Evolutionary conservation across 30 jellyfish, hydroid and myxozoan species (phyloP).

Genomic region (Cassiopea andromeda): DNA sequence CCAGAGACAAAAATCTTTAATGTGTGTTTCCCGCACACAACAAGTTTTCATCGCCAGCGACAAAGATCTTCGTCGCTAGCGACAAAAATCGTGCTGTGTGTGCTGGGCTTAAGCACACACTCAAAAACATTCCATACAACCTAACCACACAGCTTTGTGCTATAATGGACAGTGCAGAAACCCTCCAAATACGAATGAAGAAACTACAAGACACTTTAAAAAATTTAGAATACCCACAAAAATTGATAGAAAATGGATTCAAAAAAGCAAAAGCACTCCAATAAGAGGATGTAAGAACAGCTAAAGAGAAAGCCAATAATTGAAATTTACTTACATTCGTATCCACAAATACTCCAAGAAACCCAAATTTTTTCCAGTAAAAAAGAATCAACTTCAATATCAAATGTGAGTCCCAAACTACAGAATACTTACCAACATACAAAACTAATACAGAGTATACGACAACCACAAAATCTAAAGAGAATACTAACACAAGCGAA

Average conservation of each 20-base stretch:
- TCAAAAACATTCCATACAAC: too few species aligned
- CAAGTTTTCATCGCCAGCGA: slow-evolving; percentile 13
- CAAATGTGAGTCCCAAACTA: slow-evolving; percentile 22
- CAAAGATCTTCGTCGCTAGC: slow-evolving; percentile 7
- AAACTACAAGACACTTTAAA: too few species aligned
- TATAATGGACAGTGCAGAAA: too few species aligned
- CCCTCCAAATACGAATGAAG: too few species aligned
- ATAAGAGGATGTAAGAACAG: too few species aligned
- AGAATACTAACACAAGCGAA: slow-evolving; percentile 17
- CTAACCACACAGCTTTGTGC: too few species aligned
- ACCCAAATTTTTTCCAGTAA: slow-evolving; percentile 5
- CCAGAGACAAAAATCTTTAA: slow-evolving; percentile 7
- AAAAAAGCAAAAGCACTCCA: too few species aligned
- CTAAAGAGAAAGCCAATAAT: too few species aligned
- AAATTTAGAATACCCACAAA: too few species aligned
- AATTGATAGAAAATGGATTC: too few species aligned
- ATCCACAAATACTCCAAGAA: slow-evolving; percentile 19
- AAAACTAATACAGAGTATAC: slow-evolving; percentile 25
- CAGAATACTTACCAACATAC: neutral
- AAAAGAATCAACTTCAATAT: slow-evolving; percentile 37
- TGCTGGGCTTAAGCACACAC: neutral
- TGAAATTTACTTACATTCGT: neutral
- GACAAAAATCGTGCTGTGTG: neutral
- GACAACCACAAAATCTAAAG: slow-evolving; percentile 11
- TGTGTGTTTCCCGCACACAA: slow-evolving; percentile 6